Evolutionary conservation across 2,888 invertebrate species (phyloP).

Genomic region (Chelonus formosanus): DNA sequence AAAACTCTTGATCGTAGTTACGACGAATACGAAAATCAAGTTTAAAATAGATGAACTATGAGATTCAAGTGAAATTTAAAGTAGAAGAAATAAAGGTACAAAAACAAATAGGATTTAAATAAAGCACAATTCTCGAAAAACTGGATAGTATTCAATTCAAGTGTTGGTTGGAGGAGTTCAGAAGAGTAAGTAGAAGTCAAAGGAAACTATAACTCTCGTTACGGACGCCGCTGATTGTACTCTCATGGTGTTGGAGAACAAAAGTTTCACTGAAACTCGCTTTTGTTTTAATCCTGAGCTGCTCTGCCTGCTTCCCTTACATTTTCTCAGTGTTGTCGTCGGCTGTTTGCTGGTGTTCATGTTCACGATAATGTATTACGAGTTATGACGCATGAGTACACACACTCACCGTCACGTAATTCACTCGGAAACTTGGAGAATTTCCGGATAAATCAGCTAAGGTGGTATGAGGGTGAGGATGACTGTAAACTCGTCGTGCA

Average conservation of each 20-base stretch:
- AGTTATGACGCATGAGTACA: conserved; percentile 33
- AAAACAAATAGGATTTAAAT: neutral
- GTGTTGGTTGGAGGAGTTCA: neutral
- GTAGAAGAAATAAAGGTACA: too few relatives aligned
- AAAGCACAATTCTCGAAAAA: conserved; percentile 1
- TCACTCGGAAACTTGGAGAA: conserved; percentile 46
- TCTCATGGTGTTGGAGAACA: conserved; percentile 20
- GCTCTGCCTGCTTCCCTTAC: conserved; percentile 9
- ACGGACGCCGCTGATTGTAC: conserved; percentile 11
- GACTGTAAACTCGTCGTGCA: neutral
- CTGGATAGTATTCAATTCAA: conserved; percentile 12
- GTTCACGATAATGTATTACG: conserved; percentile 37
- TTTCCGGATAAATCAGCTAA: conserved; percentile 48
- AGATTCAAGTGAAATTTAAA: too few relatives aligned
- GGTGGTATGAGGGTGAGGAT: conserved; percentile 5
- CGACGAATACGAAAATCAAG: too few relatives aligned
- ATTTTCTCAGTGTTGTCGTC: neutral
- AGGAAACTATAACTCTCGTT: conserved; percentile 18
- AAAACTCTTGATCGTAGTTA: too few relatives aligned
- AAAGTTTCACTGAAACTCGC: conserved; percentile 21
- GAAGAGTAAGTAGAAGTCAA: conserved; percentile 7
- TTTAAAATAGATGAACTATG: too few relatives aligned
- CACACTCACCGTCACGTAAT: conserved; percentile 38
- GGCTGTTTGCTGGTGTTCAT: conserved; percentile 14
- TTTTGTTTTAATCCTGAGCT: conserved; percentile 38